Conservation (phyloP, 1,140 invertebrate species). For the Physella acuta region DNA sequence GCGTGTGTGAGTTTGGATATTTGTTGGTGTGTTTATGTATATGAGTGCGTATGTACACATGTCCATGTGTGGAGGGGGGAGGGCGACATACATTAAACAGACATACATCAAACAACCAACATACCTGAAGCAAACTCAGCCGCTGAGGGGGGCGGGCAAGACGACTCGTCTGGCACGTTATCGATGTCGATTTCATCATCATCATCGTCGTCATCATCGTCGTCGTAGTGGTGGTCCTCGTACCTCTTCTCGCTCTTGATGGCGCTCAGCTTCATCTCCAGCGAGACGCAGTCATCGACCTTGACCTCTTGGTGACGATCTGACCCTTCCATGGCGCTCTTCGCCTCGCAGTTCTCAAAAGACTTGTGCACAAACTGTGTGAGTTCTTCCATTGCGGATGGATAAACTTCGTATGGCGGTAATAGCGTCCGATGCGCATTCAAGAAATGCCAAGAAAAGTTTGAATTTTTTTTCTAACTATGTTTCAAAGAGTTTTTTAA, state of each 20-base stretch:
- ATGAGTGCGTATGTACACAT: too few relatives aligned
- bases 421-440: too few relatives aligned
- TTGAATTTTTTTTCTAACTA: too few relatives aligned
- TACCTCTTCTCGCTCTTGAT: conserved; percentile 8
- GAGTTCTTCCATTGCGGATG: conserved; percentile 10
- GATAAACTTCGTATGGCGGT: too few relatives aligned
- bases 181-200: conserved; percentile 21
- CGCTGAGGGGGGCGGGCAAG: neutral
- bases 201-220: conserved; percentile 20
- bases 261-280: neutral
- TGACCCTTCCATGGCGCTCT: neutral
- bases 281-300: neutral
- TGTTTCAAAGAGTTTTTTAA: too few relatives aligned
- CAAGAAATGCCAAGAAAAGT: too few relatives aligned
- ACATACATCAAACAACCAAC: neutral
- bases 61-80: neutral
- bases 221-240: neutral
- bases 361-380: conserved; percentile 20
- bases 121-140: conserved; percentile 1
- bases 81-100: neutral
- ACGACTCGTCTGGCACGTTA: conserved; percentile 21
- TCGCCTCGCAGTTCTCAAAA: conserved; percentile 15
- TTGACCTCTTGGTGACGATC: neutral
- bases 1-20: too few relatives aligned
- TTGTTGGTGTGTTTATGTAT: too few relatives aligned